phyloP scores from a whole-genome alignment of 2,888 invertebrate genomes.

The Lucinisca nassula region DNA sequence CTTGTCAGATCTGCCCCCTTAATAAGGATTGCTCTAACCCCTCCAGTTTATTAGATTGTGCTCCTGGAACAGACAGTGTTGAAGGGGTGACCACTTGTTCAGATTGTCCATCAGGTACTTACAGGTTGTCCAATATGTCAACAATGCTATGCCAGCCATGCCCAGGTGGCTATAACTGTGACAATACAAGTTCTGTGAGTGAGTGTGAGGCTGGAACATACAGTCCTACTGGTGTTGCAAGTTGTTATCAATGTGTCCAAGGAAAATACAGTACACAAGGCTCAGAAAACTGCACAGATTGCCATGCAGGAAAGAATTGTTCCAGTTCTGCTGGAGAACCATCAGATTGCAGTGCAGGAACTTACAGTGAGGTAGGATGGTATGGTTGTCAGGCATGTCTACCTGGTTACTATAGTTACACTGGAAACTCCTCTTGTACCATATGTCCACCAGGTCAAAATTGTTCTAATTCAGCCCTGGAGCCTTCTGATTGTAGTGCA shows the following conservation, averaged over 20 bases:
- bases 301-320: slow-evolving; percentile 67
- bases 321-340: slow-evolving; percentile 54
- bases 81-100: slow-evolving; percentile 62
- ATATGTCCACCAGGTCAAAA: slow-evolving; percentile 75
- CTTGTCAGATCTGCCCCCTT: slow-evolving; percentile 81
- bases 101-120: slow-evolving; percentile 59
- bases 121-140: not conserved
- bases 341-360: slow-evolving; percentile 78
- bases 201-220: slow-evolving; percentile 61
- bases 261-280: slow-evolving; percentile 48
- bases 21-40: slow-evolving; percentile 61
- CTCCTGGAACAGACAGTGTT: slow-evolving; percentile 68
- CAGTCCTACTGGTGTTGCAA: slow-evolving; percentile 55
- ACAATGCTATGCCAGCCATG: slow-evolving; percentile 55
- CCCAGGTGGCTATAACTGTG: slow-evolving; percentile 42
- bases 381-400: slow-evolving; percentile 72
- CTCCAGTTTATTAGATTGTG: slow-evolving; percentile 45
- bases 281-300: slow-evolving; percentile 36
- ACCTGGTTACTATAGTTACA: slow-evolving; percentile 56
- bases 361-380: slow-evolving; percentile 79
- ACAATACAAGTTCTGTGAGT: not conserved
- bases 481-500: too few species aligned
- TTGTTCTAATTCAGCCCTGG: too few species aligned
- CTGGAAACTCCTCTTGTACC: slow-evolving; percentile 52
- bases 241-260: slow-evolving; percentile 39